Evolutionary conservation across 2,113 vertebrate species (phyloP).

Genomic region (Pterocles gutturalis): DNA sequence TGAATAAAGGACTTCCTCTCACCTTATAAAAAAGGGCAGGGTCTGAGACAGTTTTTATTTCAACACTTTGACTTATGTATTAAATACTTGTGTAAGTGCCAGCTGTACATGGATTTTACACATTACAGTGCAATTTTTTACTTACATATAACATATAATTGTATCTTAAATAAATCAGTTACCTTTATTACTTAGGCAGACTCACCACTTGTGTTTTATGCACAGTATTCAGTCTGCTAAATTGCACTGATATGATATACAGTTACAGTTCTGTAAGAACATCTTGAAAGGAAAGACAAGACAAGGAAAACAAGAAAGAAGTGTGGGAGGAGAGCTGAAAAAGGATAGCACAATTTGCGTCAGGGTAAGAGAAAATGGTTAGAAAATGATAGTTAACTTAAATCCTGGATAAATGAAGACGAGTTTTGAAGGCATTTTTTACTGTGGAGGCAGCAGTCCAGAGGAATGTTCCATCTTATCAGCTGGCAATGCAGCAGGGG

Average conservation of each 20-base stretch:
- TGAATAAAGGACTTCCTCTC: neutral
- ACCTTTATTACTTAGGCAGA: neutral
- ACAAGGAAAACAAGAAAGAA: neutral
- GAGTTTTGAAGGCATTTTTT: neutral
- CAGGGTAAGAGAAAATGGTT: neutral
- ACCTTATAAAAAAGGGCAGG: neutral
- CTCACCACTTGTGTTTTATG: neutral
- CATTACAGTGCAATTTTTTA: neutral
- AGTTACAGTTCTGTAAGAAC: neutral
- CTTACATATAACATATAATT: neutral
- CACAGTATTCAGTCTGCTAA: neutral
- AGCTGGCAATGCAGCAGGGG: neutral
- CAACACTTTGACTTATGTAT: neutral
- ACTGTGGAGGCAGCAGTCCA: neutral
- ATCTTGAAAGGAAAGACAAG: too few relatives aligned
- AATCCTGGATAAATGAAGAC: neutral
- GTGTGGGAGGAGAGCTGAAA: neutral
- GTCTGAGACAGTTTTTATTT: neutral
- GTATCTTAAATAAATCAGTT: neutral
- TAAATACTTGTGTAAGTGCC: conserved; percentile 13
- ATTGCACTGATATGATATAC: neutral
- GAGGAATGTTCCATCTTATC: neutral
- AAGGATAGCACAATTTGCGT: neutral
- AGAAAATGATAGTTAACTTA: neutral
- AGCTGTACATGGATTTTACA: neutral